Evolutionary conservation across 2,113 vertebrate species (phyloP).

Genomic region (Sylvia atricapilla): DNA sequence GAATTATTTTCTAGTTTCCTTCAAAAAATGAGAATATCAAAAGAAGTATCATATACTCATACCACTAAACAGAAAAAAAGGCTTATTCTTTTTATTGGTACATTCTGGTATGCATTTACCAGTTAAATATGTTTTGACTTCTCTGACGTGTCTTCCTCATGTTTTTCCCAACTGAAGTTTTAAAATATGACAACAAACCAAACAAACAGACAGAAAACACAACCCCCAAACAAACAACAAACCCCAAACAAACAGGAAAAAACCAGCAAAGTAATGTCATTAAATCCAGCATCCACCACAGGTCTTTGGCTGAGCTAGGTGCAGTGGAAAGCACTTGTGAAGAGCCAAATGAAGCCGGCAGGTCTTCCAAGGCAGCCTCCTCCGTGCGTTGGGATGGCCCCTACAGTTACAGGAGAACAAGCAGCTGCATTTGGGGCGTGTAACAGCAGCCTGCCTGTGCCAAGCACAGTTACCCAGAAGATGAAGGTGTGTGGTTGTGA

Average conservation of each 20-base stretch:
- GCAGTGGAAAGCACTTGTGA: neutral
- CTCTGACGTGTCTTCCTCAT: neutral
- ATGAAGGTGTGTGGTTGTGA: neutral
- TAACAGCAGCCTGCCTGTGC: neutral
- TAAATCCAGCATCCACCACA: neutral
- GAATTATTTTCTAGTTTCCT: neutral
- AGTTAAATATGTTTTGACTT: neutral
- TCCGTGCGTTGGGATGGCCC: neutral
- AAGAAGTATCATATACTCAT: neutral
- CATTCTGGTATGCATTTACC: neutral
- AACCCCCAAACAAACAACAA: neutral
- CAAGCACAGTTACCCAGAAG: neutral
- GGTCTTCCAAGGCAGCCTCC: neutral
- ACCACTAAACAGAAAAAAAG: neutral
- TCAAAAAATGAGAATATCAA: neutral
- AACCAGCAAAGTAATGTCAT: accelerated
- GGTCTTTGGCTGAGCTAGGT: neutral
- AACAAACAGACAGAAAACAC: neutral
- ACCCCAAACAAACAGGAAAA: neutral
- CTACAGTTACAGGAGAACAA: neutral
- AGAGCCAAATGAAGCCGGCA: neutral
- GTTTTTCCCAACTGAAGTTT: neutral
- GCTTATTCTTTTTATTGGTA: neutral
- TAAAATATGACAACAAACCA: neutral
- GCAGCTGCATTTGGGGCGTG: neutral